phyloP scores from a whole-genome alignment of 2,888 invertebrate species.

The Caenorhabditis sulstoni region DNA sequence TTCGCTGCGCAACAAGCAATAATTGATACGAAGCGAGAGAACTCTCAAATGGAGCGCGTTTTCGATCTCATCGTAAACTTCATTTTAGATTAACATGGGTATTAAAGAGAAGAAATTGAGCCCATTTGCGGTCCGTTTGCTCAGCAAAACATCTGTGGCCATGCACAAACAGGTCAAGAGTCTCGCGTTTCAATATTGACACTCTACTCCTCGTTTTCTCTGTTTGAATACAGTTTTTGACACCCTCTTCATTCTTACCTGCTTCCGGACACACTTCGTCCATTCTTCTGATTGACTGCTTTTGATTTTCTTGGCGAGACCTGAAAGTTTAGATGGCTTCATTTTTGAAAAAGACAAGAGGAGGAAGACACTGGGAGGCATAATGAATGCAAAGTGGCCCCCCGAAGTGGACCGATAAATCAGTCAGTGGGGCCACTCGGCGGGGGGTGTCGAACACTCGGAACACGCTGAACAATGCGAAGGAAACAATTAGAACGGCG shows the following conservation, averaged over 20 bases:
- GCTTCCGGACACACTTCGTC: conserved; percentile 18
- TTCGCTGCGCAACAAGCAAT: not conserved
- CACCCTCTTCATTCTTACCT: conserved; percentile 27
- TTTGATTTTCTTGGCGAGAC: not conserved
- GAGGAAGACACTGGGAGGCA: not conserved
- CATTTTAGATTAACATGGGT: too few species aligned
- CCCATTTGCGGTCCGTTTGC: too few species aligned
- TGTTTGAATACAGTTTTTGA: conserved; percentile 19
- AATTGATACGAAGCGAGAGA: too few species aligned
- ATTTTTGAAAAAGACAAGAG: conserved; percentile 2
- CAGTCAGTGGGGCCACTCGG: conserved; percentile 42
- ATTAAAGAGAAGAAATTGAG: too few species aligned
- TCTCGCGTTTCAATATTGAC: conserved; percentile 16
- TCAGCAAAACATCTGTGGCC: not conserved
- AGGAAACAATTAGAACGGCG: not conserved
- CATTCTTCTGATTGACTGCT: conserved; percentile 1
- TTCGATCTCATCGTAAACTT: too few species aligned
- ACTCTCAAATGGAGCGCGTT: too few species aligned
- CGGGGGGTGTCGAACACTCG: conserved; percentile 31
- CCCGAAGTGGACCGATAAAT: conserved; percentile 44
- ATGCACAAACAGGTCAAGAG: not conserved
- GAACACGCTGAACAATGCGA: conserved; percentile 34
- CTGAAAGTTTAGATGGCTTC: conserved; percentile 6
- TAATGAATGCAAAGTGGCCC: conserved; percentile 48
- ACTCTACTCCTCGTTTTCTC: not conserved